A percentile compares a stretch with the other conserved stretches of the same genome.
phyloP scores from a whole-genome alignment of 2,888 invertebrate species.

The Ametastegia equiseti region DNA sequence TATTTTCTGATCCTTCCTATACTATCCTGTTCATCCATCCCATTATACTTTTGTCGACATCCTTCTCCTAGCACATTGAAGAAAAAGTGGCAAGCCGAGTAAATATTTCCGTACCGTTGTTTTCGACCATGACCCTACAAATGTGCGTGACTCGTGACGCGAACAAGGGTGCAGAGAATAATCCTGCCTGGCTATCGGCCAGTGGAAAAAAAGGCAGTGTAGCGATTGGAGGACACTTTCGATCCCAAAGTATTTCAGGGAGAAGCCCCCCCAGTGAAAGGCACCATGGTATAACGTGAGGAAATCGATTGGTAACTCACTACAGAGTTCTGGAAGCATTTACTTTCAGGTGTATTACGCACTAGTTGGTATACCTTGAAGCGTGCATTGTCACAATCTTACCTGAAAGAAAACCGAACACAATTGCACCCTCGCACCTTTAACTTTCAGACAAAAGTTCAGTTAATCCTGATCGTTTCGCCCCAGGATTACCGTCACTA shows the following conservation, averaged over 20 bases:
- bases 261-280: conserved; percentile 45
- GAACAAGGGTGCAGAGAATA: conserved; percentile 34
- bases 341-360: neutral
- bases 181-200: conserved; percentile 42
- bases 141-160: conserved; percentile 48
- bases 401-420: conserved; percentile 11
- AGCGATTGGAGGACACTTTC: conserved; percentile 43
- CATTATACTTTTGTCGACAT: too few relatives aligned
- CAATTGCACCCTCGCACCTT: neutral
- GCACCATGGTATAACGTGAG: conserved; percentile 55
- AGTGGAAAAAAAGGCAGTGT: conserved; percentile 36
- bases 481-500: neutral
- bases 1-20: neutral
- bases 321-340: conserved; percentile 7
- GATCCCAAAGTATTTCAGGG: neutral
- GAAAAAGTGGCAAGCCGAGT: conserved; percentile 16
- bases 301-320: conserved; percentile 55
- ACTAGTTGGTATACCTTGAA: neutral
- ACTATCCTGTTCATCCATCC: too few relatives aligned
- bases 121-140: conserved; percentile 48
- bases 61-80: neutral
- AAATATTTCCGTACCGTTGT: conserved; percentile 52
- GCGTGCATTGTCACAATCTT: neutral
- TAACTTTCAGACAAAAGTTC: neutral
- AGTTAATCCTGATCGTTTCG: neutral